Conservation (phyloP, 2,888 invertebrate species). For the Abrostola triplasia region DNA sequence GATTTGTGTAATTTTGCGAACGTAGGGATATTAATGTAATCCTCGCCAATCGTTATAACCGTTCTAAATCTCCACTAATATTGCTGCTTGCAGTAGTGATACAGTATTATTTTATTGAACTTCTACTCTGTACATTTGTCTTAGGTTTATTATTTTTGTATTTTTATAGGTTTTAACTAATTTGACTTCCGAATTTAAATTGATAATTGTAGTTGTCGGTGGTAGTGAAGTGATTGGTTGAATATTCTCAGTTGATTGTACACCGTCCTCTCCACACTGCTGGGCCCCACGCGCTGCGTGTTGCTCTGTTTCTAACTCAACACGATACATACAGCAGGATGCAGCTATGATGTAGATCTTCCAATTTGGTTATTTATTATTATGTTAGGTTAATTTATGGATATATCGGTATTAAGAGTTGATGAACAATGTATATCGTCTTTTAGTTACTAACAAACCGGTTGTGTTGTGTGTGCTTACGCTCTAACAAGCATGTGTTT, state of each 20-base stretch:
- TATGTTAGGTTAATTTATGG: conserved; percentile 79
- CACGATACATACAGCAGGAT: conserved; percentile 37
- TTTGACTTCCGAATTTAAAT: conserved; percentile 71
- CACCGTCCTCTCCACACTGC: conserved; percentile 33
- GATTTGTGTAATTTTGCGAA: conserved; percentile 26
- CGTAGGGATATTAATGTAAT: conserved; percentile 45
- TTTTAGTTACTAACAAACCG: conserved; percentile 86
- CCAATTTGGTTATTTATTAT: conserved; percentile 86
- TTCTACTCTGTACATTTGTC: conserved; percentile 82
- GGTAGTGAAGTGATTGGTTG: conserved; percentile 40
- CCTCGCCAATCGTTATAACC: conserved; percentile 47
- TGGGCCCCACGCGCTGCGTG: conserved; percentile 37
- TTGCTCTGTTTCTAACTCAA: conserved; percentile 41
- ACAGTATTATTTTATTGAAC: conserved; percentile 87
- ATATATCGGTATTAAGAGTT: conserved; percentile 78
- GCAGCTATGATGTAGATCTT: conserved; percentile 77
- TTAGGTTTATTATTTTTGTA: conserved; percentile 79
- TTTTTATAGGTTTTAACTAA: conserved; percentile 76
- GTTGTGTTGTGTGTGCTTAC: conserved; percentile 88
- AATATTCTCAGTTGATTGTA: conserved; percentile 33
- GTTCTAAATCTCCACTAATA: conserved; percentile 71
- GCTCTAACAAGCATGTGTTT: conserved; percentile 87
- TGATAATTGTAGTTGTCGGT: conserved; percentile 41
- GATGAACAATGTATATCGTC: conserved; percentile 83
- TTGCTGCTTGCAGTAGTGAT: conserved; percentile 82